Percentiles rank a stretch among this genome's conserved stretches.
phyloP scores from a whole-genome alignment of 64 coral and sea anemone species.

The Catalaphyllia jardinei region DNA sequence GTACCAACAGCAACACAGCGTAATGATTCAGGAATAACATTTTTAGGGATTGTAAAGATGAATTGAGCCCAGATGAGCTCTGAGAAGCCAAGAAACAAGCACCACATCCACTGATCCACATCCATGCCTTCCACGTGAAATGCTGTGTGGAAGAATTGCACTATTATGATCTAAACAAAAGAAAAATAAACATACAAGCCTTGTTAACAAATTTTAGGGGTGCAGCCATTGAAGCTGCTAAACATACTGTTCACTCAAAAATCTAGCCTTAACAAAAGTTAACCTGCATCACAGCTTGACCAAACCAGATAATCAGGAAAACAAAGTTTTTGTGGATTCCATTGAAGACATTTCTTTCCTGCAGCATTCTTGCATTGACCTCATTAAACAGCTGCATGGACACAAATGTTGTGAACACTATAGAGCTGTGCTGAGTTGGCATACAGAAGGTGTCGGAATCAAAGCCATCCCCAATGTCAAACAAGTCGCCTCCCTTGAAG shows the following conservation, averaged over 20 bases:
- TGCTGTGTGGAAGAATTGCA: conserved; percentile 69
- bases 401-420: conserved; percentile 97
- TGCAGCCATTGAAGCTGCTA: neutral
- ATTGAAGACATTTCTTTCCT: conserved; percentile 91
- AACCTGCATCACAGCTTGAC: conserved; percentile 85
- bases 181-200: neutral
- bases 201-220: neutral
- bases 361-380: conserved; percentile 88
- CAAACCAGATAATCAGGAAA: conserved; percentile 84
- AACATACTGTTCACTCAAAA: neutral
- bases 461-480: conserved; percentile 88
- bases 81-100: conserved; percentile 81
- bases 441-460: conserved; percentile 59
- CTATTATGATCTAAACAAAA: conserved; percentile 64
- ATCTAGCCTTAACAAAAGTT: neutral
- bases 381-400: conserved; percentile 99
- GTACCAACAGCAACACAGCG: conserved; percentile 61
- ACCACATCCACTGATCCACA: conserved; percentile 80
- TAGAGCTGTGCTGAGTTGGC: conserved; percentile 82
- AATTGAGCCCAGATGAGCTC: conserved; percentile 91
- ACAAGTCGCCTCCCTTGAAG: conserved; percentile 63
- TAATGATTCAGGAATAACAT: conserved; percentile 54
- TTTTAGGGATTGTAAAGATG: conserved; percentile 81
- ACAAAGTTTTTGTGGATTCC: conserved; percentile 74
- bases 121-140: conserved; percentile 80